phyloP scores from a whole-genome alignment of 2,797 vertebrate genomes.

The Telmatherina bonti region DNA sequence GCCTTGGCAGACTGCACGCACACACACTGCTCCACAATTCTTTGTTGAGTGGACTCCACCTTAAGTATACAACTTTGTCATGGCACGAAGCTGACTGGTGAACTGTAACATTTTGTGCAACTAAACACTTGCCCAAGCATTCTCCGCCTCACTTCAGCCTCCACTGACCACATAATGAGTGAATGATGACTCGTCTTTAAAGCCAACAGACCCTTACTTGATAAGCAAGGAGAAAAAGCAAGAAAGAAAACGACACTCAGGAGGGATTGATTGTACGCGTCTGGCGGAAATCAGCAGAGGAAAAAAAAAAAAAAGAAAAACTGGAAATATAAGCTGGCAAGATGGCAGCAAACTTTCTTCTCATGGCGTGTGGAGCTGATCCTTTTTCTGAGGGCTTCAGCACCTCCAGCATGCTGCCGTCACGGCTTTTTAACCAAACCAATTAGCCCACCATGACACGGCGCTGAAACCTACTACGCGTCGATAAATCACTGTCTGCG shows the following conservation, averaged over 20 bases:
- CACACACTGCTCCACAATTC: too few relatives aligned
- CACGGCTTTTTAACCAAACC: slow-evolving; percentile 82
- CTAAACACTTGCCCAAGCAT: slow-evolving; percentile 42
- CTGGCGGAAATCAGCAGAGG: neutral
- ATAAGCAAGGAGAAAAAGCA: slow-evolving; percentile 27
- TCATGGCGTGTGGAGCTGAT: slow-evolving; percentile 10
- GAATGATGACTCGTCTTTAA: slow-evolving; percentile 42
- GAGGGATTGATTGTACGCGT: slow-evolving; percentile 16
- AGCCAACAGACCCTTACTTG: slow-evolving; percentile 31
- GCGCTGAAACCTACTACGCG: slow-evolving; percentile 57
- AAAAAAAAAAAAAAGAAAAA: too few relatives aligned
- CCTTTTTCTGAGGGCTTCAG: slow-evolving; percentile 21
- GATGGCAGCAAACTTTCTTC: neutral
- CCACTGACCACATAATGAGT: slow-evolving; percentile 27
- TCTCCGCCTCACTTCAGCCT: slow-evolving; percentile 23
- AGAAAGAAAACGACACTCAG: slow-evolving; percentile 25
- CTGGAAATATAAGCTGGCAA: neutral
- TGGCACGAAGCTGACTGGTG: slow-evolving; percentile 5
- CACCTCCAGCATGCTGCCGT: slow-evolving; percentile 54
- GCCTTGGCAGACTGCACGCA: neutral
- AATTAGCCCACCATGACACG: slow-evolving; percentile 76
- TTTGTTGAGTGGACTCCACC: slow-evolving; percentile 45
- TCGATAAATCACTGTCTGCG: slow-evolving; percentile 78
- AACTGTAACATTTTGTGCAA: slow-evolving; percentile 60
- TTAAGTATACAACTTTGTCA: slow-evolving; percentile 27